phyloP scores from a whole-genome alignment of 2,113 vertebrate species.

The Takifugu flavidus region DNA sequence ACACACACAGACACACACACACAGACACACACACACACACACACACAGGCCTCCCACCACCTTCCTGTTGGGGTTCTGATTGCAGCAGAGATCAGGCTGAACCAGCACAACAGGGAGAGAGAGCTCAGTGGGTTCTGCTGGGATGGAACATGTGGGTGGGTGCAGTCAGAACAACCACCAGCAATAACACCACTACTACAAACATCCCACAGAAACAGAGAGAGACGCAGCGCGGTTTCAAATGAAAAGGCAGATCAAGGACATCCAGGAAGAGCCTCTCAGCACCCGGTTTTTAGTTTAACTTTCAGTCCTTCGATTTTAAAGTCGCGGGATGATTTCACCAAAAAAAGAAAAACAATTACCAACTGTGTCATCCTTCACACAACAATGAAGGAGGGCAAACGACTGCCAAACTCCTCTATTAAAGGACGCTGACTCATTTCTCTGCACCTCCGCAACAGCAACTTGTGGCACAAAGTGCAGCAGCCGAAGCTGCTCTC shows the following conservation, averaged over 20 bases:
- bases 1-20: slow-evolving; percentile 12
- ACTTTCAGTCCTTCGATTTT: too few relatives aligned
- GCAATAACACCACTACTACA: slow-evolving; percentile 21
- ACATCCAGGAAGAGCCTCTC: slow-evolving; percentile 18
- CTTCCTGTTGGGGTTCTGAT: slow-evolving; percentile 43
- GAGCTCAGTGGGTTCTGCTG: slow-evolving; percentile 39
- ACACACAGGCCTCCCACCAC: slow-evolving; percentile 43
- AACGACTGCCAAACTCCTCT: too few relatives aligned
- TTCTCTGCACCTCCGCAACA: neutral
- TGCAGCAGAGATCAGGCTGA: slow-evolving; percentile 42
- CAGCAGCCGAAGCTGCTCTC: neutral
- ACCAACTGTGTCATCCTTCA: neutral
- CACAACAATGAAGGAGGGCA: neutral
- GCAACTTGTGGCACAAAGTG: neutral
- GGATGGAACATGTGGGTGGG: slow-evolving; percentile 65
- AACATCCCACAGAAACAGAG: slow-evolving; percentile 17
- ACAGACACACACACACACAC: slow-evolving; percentile 2
- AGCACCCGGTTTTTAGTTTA: neutral
- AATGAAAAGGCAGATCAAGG: slow-evolving; percentile 27
- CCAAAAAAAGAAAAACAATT: too few relatives aligned
- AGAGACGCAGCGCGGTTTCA: slow-evolving; percentile 10
- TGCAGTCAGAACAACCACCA: slow-evolving; percentile 53
- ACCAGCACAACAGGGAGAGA: slow-evolving; percentile 29
- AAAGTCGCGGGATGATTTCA: too few relatives aligned
- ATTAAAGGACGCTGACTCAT: neutral